phyloP scores from a whole-genome alignment of 2,888 invertebrate genomes.

The Pristionchus fissidentatus region DNA sequence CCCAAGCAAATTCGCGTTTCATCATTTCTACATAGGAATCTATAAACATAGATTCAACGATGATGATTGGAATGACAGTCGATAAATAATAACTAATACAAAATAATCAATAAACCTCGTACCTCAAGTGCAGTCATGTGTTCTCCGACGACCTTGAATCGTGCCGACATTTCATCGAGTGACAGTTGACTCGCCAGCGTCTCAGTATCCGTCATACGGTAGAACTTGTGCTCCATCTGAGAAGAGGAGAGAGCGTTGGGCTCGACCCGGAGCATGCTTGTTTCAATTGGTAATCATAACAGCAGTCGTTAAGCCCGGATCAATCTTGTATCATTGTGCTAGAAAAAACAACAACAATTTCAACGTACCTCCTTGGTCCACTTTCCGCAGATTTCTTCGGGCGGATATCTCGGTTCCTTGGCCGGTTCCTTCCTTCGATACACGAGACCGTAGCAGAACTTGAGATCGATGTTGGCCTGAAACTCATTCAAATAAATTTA shows the following conservation, averaged over 20 bases:
- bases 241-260: too few relatives aligned
- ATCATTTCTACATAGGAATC: too few relatives aligned
- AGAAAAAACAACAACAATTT: too few relatives aligned
- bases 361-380: constrained; percentile 52
- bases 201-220: constrained; percentile 56
- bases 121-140: constrained; percentile 58
- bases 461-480: constrained; percentile 53
- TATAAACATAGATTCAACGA: too few relatives aligned
- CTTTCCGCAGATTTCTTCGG: constrained; percentile 48
- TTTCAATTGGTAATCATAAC: too few relatives aligned
- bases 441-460: constrained; percentile 64
- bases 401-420: constrained; percentile 49
- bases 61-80: too few relatives aligned
- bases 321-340: too few relatives aligned
- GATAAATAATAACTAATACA: background rate
- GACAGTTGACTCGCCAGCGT: constrained; percentile 55
- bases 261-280: too few relatives aligned
- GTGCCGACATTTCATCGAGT: constrained; percentile 55
- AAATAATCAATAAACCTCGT: too few relatives aligned
- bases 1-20: too few relatives aligned
- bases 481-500: too few relatives aligned
- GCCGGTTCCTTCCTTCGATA: constrained; percentile 54
- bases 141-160: constrained; percentile 56
- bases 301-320: too few relatives aligned
- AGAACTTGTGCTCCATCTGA: constrained; percentile 55